phyloP scores from a whole-genome alignment of 2,797 vertebrate genomes.

The Spondyliosoma cantharus region DNA sequence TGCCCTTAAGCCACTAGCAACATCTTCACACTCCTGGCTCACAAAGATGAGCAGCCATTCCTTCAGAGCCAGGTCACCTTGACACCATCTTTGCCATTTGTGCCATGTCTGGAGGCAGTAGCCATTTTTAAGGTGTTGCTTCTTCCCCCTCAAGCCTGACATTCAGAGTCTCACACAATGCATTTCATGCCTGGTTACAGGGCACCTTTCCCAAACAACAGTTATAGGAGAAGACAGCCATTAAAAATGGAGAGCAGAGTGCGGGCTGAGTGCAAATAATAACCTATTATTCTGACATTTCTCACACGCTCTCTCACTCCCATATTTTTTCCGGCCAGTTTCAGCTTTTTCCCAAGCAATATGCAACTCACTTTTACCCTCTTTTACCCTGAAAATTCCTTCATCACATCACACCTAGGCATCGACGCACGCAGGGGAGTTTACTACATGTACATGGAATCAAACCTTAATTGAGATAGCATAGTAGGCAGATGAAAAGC shows the following conservation, averaged over 20 bases:
- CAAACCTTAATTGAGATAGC: constrained; percentile 78
- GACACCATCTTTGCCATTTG: constrained; percentile 72
- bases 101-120: constrained; percentile 69
- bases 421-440: constrained; percentile 5
- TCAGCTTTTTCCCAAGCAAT: constrained; percentile 10
- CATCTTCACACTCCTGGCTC: constrained; percentile 37
- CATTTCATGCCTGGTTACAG: constrained; percentile 50
- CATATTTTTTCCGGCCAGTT: constrained; percentile 21
- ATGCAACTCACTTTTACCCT: constrained; percentile 1
- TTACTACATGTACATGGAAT: constrained; percentile 60
- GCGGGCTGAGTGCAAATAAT: constrained; percentile 55
- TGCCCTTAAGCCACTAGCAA: constrained; percentile 40
- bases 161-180: constrained; percentile 61
- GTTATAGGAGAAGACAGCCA: constrained; percentile 38
- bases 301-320: constrained; percentile 36
- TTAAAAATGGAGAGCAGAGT: constrained; percentile 44
- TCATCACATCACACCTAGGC: not conserved
- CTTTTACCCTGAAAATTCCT: constrained; percentile 35
- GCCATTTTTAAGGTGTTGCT: constrained; percentile 67
- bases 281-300: constrained; percentile 69
- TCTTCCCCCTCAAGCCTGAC: constrained; percentile 54
- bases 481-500: constrained; percentile 69
- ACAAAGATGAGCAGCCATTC: constrained; percentile 30
- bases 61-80: constrained; percentile 70
- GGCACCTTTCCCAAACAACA: constrained; percentile 47